phyloP scores from a whole-genome alignment of 1,140 invertebrate species.

The Helicorthomorpha holstii region DNA sequence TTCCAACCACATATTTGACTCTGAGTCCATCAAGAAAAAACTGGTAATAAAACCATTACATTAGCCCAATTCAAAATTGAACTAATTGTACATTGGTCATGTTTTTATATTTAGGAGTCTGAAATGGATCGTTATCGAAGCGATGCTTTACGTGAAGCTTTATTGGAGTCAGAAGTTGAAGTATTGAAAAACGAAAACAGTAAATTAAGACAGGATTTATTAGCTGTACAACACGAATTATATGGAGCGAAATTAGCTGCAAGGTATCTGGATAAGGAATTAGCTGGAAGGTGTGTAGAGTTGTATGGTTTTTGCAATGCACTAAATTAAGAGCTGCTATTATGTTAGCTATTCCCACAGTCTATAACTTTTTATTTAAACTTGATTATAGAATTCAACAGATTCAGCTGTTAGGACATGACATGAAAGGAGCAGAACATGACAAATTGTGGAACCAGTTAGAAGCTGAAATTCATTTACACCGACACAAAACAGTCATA shows the following conservation, averaged over 20 bases:
- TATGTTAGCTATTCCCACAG: too few relatives aligned
- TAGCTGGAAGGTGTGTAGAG: conserved; percentile 44
- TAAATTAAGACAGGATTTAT: conserved; percentile 44
- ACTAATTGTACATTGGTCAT: not conserved
- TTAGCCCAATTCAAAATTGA: not conserved
- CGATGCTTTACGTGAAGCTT: conserved; percentile 22
- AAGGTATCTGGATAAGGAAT: conserved; percentile 69
- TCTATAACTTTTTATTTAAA: conserved; percentile 3
- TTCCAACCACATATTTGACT: conserved; percentile 10
- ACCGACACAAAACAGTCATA: conserved; percentile 65
- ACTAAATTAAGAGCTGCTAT: too few relatives aligned
- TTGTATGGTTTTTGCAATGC: not conserved
- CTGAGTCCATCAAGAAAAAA: conserved; percentile 31
- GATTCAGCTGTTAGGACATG: conserved; percentile 52
- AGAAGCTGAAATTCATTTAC: conserved; percentile 67
- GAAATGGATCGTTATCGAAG: conserved; percentile 27
- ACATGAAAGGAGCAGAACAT: conserved; percentile 57
- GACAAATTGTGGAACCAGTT: conserved; percentile 68
- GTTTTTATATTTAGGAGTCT: conserved; percentile 13
- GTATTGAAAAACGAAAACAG: conserved; percentile 50
- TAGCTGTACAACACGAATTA: conserved; percentile 58
- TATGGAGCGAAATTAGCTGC: conserved; percentile 64
- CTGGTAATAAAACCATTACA: conserved; percentile 21
- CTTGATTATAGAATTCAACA: conserved; percentile 59
- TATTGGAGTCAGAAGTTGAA: conserved; percentile 41